Conservation (phyloP, 2,888 invertebrate genomes). For the Leptodirus hochenwartii region DNA sequence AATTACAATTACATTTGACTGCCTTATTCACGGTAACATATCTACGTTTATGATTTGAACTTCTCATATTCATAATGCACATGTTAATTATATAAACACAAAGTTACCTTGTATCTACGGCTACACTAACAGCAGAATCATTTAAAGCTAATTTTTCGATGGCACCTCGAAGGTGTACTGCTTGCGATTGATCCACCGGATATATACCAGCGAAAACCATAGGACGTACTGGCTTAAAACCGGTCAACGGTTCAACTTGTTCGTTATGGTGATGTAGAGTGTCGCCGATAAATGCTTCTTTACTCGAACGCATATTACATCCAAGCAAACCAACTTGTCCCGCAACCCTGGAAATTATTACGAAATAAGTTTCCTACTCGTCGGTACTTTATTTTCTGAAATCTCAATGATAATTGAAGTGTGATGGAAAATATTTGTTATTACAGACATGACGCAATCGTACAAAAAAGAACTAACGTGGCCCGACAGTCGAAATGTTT, state of each 20-base stretch:
- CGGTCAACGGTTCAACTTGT: constrained; percentile 37
- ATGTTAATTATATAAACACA: too few relatives aligned
- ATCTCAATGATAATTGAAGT: too few relatives aligned
- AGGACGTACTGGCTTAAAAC: constrained; percentile 51
- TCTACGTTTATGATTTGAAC: too few relatives aligned
- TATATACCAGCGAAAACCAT: constrained; percentile 83
- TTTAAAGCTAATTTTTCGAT: constrained; percentile 86
- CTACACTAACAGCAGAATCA: constrained; percentile 79
- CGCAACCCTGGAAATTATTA: constrained; percentile 39
- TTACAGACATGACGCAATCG: too few relatives aligned
- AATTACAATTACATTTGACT: too few relatives aligned
- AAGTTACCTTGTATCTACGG: constrained; percentile 58
- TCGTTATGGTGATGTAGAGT: constrained; percentile 41
- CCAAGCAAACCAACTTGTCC: constrained; percentile 89
- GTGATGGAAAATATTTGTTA: too few relatives aligned
- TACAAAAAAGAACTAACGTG: too few relatives aligned
- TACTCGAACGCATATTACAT: constrained; percentile 57
- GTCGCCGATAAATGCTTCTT: constrained; percentile 61
- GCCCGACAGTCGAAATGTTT: too few relatives aligned
- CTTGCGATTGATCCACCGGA: constrained; percentile 80
- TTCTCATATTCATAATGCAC: too few relatives aligned
- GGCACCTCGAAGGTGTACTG: constrained; percentile 51
- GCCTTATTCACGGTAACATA: too few relatives aligned
- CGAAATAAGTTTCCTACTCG: too few relatives aligned
- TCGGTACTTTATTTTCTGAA: constrained; percentile 6